Percentiles rank a stretch among this genome's conserved stretches.
Evolutionary conservation across 2,888 invertebrate species (phyloP).

Genomic region (Luperina testacea): DNA sequence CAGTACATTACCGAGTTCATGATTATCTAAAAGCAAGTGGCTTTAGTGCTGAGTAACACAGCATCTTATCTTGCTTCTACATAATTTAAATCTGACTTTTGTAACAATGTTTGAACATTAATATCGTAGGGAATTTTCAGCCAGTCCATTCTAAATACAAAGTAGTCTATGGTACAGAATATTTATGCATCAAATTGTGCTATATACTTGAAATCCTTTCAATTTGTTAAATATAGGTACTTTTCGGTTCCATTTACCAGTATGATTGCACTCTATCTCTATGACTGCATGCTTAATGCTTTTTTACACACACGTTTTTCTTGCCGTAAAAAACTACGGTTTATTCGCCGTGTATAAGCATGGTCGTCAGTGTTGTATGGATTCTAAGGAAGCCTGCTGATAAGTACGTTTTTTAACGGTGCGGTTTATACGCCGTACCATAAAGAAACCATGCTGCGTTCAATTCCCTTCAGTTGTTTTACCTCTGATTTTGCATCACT

Average conservation of each 20-base stretch:
- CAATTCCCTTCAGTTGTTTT: neutral
- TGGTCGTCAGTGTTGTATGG: neutral
- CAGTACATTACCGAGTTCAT: slow-evolving; percentile 34
- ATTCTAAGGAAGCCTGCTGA: neutral
- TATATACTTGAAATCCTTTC: neutral
- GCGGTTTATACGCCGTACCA: neutral
- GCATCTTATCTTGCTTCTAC: neutral
- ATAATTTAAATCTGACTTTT: slow-evolving; percentile 1
- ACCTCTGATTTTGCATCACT: neutral
- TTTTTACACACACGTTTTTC: no score
- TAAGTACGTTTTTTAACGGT: neutral
- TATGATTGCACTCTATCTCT: neutral
- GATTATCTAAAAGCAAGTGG: slow-evolving; percentile 33
- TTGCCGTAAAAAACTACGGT: no score
- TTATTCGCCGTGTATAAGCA: no score
- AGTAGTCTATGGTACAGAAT: neutral
- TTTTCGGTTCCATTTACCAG: neutral
- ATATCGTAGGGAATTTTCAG: neutral
- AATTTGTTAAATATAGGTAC: neutral
- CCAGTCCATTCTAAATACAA: neutral
- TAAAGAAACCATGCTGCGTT: neutral
- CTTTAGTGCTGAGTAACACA: slow-evolving; percentile 7
- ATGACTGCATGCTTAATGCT: no score
- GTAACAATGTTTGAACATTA: neutral
- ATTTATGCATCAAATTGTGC: neutral